Evolutionary conservation across 2,797 vertebrate genomes (phyloP).

Genomic region (Acomys russatus): DNA sequence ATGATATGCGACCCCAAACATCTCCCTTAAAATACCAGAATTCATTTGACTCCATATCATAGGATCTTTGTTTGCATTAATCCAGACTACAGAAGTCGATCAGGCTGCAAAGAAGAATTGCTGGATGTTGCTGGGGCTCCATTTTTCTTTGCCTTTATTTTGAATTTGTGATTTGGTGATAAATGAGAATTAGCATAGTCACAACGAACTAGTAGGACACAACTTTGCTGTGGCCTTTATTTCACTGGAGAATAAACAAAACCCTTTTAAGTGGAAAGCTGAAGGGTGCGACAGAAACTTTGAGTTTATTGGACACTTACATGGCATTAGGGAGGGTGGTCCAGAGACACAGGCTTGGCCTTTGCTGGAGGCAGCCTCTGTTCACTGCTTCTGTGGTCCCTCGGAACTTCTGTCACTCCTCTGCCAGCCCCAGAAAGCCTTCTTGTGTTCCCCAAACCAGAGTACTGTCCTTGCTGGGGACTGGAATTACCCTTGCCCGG

Average conservation of each 20-base stretch:
- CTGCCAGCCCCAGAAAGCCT: too few relatives aligned
- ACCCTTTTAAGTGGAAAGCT: neutral
- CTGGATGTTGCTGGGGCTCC: constrained; percentile 41
- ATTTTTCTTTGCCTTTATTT: constrained; percentile 68
- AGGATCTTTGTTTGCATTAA: neutral
- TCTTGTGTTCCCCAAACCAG: neutral
- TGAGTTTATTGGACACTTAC: neutral
- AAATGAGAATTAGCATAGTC: constrained; percentile 44
- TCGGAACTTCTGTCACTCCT: fast-evolving
- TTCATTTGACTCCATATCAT: neutral
- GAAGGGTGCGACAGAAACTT: constrained; percentile 17
- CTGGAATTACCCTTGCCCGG: neutral
- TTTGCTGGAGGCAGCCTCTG: neutral
- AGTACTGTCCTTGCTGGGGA: neutral
- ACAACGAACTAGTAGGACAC: neutral
- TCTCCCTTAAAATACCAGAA: neutral
- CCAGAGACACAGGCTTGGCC: neutral
- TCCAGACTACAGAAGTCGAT: neutral
- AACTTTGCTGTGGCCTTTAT: neutral
- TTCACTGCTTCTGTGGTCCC: neutral
- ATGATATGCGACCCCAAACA: neutral
- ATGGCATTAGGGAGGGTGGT: neutral
- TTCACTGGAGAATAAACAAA: constrained; percentile 4
- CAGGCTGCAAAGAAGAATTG: constrained; percentile 11
- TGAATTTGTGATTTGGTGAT: constrained; percentile 19